Conservation (phyloP, 2,797 vertebrate species). For the Picus viridis region DNA sequence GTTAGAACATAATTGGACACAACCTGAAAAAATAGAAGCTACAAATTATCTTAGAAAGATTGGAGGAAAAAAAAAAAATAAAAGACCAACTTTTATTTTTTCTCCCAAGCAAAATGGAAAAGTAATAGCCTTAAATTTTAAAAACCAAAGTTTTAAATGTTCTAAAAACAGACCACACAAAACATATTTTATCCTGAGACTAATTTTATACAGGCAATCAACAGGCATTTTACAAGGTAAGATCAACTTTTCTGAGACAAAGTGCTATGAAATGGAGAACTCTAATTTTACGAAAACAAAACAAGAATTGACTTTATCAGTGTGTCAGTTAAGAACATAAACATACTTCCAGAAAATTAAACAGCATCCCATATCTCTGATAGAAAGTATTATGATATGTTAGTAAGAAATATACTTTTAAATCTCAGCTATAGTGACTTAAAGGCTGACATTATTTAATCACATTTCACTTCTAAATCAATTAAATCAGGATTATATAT, state of each 20-base stretch:
- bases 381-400: neutral
- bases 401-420: neutral
- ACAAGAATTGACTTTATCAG: neutral
- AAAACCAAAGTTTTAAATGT: neutral
- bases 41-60: neutral
- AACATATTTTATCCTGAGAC: neutral
- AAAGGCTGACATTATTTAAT: constrained; percentile 22
- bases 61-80: neutral
- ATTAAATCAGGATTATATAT: constrained; percentile 1
- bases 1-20: neutral
- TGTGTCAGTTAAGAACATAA: neutral
- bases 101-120: neutral
- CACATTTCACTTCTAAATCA: neutral
- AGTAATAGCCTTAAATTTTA: neutral
- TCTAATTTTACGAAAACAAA: neutral
- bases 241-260: neutral
- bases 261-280: neutral
- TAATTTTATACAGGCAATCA: neutral
- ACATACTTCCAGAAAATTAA: neutral
- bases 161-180: neutral
- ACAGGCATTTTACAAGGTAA: neutral
- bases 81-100: neutral
- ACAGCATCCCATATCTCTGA: neutral
- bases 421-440: neutral
- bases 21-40: neutral